A percentile compares a stretch with the other conserved stretches of the same genome.
Conservation (phyloP, 2,113 vertebrate species). For the Macquaria ambigua region DNA sequence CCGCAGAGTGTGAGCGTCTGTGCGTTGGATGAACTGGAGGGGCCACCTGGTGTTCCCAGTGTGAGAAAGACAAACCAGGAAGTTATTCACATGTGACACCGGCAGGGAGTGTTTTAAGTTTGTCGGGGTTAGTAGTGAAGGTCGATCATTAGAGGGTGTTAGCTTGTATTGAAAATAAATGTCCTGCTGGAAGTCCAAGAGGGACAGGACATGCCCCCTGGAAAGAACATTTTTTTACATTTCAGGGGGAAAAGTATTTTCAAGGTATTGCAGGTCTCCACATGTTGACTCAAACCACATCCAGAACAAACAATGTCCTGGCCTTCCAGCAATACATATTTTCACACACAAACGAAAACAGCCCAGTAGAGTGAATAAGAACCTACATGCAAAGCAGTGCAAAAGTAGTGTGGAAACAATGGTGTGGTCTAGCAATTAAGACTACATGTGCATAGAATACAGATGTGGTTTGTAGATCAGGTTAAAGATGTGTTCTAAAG, state of each 20-base stretch:
- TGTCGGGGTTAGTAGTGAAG: not conserved
- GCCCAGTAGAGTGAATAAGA: not conserved
- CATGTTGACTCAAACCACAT: not conserved
- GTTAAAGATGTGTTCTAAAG: not conserved
- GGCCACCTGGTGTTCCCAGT: constrained; percentile 83
- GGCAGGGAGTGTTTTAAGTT: not conserved
- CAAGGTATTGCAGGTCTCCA: not conserved
- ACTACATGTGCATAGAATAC: constrained; percentile 8
- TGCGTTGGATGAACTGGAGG: constrained; percentile 86
- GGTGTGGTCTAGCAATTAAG: not conserved
- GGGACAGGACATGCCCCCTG: not conserved
- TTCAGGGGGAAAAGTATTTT: not conserved
- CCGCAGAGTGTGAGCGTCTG: constrained; percentile 92
- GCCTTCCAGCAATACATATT: constrained; percentile 54
- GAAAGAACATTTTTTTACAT: not conserved
- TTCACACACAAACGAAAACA: constrained; percentile 4
- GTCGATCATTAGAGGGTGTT: not conserved
- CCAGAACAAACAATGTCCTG: not conserved
- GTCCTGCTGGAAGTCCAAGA: constrained; percentile 52
- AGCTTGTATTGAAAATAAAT: constrained; percentile 25
- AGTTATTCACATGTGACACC: constrained; percentile 63
- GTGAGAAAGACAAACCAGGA: constrained; percentile 72
- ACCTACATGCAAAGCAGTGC: constrained; percentile 37
- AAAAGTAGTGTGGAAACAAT: not conserved
- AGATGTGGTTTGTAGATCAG: not conserved